Evolutionary conservation across 1,140 invertebrate genomes (phyloP).

Genomic region (Aricia agestis): DNA sequence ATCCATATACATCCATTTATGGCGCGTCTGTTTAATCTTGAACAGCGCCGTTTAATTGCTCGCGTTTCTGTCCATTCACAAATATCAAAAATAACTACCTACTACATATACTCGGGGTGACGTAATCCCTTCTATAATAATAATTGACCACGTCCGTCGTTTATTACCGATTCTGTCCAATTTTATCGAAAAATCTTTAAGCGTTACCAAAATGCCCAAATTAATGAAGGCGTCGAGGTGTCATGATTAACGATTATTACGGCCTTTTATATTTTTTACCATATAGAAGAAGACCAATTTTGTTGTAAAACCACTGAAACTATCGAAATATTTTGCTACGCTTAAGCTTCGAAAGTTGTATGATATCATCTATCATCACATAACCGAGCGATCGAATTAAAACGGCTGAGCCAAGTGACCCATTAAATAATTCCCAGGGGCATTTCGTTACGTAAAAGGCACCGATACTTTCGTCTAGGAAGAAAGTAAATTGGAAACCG

Average conservation of each 20-base stretch:
- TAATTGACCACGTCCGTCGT: conserved; percentile 30
- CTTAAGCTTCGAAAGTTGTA: not conserved
- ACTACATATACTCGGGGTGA: conserved; percentile 28
- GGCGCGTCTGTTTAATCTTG: conserved; percentile 31
- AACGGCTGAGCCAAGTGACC: not conserved
- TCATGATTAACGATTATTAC: conserved; percentile 6
- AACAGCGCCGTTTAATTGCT: conserved; percentile 39
- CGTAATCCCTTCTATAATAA: conserved; percentile 40
- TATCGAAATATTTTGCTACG: not conserved
- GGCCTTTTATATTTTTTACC: not conserved
- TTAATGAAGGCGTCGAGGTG: not conserved
- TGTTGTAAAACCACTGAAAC: not conserved
- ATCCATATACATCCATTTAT: conserved; percentile 33
- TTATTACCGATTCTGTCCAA: conserved; percentile 12
- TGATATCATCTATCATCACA: not conserved
- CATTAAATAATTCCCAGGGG: conserved; percentile 3
- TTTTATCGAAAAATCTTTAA: conserved; percentile 17
- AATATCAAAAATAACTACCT: conserved; percentile 28
- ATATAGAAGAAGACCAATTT: not conserved
- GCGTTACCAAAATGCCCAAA: not conserved
- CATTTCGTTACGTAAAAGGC: conserved; percentile 8
- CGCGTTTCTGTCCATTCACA: conserved; percentile 41
- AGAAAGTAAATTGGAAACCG: conserved; percentile 61
- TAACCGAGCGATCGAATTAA: not conserved
- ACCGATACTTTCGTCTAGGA: conserved; percentile 37